Conservation (phyloP, 2,797 vertebrate species). For the Cossypha heuglini region DNA sequence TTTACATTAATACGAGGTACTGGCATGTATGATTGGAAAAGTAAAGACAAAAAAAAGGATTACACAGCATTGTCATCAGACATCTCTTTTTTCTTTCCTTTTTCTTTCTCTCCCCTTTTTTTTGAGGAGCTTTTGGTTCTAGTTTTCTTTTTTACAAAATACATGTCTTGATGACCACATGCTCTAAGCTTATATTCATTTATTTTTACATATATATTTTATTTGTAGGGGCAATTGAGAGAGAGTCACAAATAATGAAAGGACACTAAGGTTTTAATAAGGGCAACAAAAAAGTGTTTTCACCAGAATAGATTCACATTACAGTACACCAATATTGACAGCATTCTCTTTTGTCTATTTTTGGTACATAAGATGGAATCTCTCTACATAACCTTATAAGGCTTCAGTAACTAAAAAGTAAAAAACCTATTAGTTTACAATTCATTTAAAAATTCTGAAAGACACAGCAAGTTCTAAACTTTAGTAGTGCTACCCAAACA, state of each 20-base stretch:
- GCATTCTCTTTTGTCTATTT: slow-evolving; percentile 81
- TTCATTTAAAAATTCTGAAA: slow-evolving; percentile 80
- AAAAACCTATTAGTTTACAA: slow-evolving; percentile 84
- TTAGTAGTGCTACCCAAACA: slow-evolving; percentile 81
- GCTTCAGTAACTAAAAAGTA: slow-evolving; percentile 80
- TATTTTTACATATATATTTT: slow-evolving; percentile 11
- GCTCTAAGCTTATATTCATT: slow-evolving; percentile 64
- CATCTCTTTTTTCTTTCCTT: not conserved
- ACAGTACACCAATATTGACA: slow-evolving; percentile 82
- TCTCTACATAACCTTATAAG: slow-evolving; percentile 79
- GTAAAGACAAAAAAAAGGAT: slow-evolving; percentile 32
- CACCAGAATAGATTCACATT: slow-evolving; percentile 81
- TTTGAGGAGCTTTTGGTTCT: not conserved
- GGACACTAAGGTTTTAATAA: slow-evolving; percentile 82
- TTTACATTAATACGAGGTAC: slow-evolving; percentile 47
- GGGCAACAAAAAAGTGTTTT: slow-evolving; percentile 72
- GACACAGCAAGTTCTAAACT: slow-evolving; percentile 80
- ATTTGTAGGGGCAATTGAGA: slow-evolving; percentile 74
- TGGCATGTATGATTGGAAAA: not conserved
- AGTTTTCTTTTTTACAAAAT: slow-evolving; percentile 55
- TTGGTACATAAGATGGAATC: slow-evolving; percentile 82
- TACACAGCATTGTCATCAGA: slow-evolving; percentile 59
- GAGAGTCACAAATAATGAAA: slow-evolving; percentile 81
- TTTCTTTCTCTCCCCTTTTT: not conserved
- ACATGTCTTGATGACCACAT: slow-evolving; percentile 60